phyloP scores from a whole-genome alignment of 2,797 vertebrate genomes.

The Eurystomus glaucurus region DNA sequence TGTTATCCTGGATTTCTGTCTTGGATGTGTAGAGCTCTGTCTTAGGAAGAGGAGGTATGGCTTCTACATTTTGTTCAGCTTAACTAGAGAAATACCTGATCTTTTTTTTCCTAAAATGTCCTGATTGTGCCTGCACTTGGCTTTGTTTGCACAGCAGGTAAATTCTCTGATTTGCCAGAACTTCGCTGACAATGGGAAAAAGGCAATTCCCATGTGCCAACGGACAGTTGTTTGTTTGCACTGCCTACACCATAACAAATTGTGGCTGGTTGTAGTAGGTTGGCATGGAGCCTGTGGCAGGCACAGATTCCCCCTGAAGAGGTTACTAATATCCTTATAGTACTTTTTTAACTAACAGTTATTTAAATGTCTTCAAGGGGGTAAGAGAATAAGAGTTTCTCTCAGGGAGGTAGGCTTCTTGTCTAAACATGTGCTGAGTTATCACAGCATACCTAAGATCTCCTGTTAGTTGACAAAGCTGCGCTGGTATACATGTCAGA shows the following conservation, averaged over 20 bases:
- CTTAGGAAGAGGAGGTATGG: background rate
- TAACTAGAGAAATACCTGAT: background rate
- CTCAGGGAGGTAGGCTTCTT: background rate
- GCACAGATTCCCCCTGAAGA: background rate
- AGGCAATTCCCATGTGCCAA: background rate
- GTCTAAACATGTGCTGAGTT: background rate
- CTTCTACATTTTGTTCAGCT: background rate
- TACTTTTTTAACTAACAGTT: background rate
- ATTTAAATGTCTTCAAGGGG: background rate
- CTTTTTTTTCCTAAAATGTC: background rate
- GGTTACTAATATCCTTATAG: background rate
- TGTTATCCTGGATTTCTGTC: background rate
- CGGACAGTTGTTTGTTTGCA: background rate
- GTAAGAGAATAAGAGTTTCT: background rate
- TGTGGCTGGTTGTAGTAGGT: background rate
- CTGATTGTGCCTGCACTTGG: accelerated
- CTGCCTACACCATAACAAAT: background rate
- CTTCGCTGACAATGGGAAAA: background rate
- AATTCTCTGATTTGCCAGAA: background rate
- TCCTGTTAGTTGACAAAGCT: background rate
- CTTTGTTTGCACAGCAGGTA: background rate
- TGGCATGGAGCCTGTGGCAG: background rate
- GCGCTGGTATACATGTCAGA: background rate
- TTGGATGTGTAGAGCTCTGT: background rate
- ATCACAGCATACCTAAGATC: background rate